phyloP scores from a whole-genome alignment of 2,797 vertebrate genomes.

The Karalla daura region DNA sequence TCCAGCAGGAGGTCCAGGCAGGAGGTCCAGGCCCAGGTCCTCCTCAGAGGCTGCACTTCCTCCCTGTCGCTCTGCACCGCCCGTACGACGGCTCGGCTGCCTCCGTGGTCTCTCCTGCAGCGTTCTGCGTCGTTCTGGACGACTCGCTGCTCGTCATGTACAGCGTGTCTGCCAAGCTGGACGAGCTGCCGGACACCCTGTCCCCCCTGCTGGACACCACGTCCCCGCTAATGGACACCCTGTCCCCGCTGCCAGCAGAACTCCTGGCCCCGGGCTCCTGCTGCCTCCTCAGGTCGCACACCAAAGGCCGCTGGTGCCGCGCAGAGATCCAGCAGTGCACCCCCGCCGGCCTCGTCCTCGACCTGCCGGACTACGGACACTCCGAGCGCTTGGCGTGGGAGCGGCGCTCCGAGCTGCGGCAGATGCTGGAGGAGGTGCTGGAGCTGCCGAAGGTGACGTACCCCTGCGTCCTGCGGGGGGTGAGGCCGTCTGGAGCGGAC shows the following conservation, averaged over 20 bases:
- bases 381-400: conserved; percentile 66
- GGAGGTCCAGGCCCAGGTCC: conserved; percentile 1
- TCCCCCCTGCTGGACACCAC: conserved; percentile 75
- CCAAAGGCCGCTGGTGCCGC: conserved; percentile 87
- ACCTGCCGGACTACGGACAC: conserved; percentile 88
- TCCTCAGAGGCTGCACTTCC: conserved; percentile 66
- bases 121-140: conserved; percentile 87
- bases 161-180: conserved; percentile 78
- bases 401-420: conserved; percentile 79
- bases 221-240: conserved; percentile 70
- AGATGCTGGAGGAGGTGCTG: conserved; percentile 78
- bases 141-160: conserved; percentile 78
- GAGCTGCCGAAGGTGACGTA: conserved; percentile 82
- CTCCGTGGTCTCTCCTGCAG: conserved; percentile 81
- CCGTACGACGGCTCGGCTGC: conserved; percentile 81
- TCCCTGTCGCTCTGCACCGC: conserved; percentile 68
- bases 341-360: conserved; percentile 65
- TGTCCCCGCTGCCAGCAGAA: conserved; percentile 77
- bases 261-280: conserved; percentile 75
- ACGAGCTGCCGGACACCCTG: conserved; percentile 76
- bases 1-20: neutral
- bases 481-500: conserved; percentile 73
- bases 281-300: conserved; percentile 83
- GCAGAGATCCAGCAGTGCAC: conserved; percentile 82
- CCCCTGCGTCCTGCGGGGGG: conserved; percentile 83